phyloP scores from a whole-genome alignment of 2,888 invertebrate genomes.

The Lumbricus terrestris region DNA sequence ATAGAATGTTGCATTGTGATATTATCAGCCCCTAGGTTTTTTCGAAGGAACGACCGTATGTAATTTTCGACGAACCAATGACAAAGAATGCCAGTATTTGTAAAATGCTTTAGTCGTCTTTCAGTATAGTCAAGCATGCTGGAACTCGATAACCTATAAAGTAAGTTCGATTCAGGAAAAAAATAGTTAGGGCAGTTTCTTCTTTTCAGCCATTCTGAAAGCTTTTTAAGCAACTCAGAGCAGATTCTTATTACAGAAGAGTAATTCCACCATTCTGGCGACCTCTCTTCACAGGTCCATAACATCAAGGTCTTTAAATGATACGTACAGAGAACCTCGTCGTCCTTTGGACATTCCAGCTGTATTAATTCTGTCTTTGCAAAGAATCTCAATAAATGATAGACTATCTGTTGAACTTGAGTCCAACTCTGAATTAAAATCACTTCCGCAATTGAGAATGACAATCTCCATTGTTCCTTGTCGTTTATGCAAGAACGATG shows the following conservation, averaged over 20 bases:
- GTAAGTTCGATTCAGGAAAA: not conserved
- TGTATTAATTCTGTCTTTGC: not conserved
- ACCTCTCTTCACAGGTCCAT: not conserved
- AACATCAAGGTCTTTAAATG: not conserved
- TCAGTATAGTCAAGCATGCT: not conserved
- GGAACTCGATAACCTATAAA: not conserved
- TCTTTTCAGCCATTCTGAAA: not conserved
- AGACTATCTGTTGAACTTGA: not conserved
- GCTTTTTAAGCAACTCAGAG: not conserved
- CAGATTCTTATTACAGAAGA: not conserved
- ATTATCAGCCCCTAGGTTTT: not conserved
- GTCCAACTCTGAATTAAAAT: not conserved
- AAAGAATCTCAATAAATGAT: not conserved
- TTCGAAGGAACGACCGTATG: not conserved
- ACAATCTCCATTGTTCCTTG: not conserved
- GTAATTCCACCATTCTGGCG: not conserved
- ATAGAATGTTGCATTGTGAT: not conserved
- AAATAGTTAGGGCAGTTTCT: not conserved
- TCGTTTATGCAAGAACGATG: not conserved
- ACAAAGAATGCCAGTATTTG: not conserved
- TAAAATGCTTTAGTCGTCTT: not conserved
- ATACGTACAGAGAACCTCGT: not conserved
- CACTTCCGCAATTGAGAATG: not conserved
- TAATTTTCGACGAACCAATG: not conserved
- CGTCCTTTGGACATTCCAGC: not conserved